Conservation (phyloP, 2,888 invertebrate genomes). For the Halocaridina rubra region DNA sequence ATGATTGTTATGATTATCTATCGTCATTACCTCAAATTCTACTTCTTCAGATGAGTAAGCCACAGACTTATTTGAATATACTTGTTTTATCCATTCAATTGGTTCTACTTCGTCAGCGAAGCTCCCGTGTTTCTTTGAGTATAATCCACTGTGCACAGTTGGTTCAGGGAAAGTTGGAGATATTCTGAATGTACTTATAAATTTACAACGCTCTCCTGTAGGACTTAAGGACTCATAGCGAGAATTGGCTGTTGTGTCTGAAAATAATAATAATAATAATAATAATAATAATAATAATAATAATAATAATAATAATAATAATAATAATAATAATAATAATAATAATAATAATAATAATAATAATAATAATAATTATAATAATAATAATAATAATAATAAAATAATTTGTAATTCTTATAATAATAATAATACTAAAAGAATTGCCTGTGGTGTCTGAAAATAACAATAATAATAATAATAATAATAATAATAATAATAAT, state of each 20-base stretch:
- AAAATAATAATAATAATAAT: background rate
- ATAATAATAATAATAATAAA: background rate
- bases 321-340: background rate
- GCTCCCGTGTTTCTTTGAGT: background rate
- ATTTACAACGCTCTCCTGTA: too few relatives aligned
- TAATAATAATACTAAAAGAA: too few relatives aligned
- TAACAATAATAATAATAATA: too few relatives aligned
- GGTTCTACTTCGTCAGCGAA: constrained; percentile 10
- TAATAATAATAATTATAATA: background rate
- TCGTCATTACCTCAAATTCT: background rate
- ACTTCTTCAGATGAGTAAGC: background rate
- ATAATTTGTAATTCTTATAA: too few relatives aligned
- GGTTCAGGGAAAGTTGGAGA: constrained; percentile 13
- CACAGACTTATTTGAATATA: background rate
- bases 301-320: too few relatives aligned
- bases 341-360: background rate
- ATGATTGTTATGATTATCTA: background rate
- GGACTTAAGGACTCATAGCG: too few relatives aligned
- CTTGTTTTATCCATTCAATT: background rate
- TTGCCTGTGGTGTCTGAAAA: too few relatives aligned
- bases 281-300: too few relatives aligned
- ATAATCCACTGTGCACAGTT: background rate
- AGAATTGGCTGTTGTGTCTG: background rate
- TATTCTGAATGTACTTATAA: background rate
- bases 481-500: too few relatives aligned